Percentiles rank a stretch among this genome's conserved stretches.
Conservation (phyloP, 2,888 invertebrate species). For the Neoitamus cyanurus region DNA sequence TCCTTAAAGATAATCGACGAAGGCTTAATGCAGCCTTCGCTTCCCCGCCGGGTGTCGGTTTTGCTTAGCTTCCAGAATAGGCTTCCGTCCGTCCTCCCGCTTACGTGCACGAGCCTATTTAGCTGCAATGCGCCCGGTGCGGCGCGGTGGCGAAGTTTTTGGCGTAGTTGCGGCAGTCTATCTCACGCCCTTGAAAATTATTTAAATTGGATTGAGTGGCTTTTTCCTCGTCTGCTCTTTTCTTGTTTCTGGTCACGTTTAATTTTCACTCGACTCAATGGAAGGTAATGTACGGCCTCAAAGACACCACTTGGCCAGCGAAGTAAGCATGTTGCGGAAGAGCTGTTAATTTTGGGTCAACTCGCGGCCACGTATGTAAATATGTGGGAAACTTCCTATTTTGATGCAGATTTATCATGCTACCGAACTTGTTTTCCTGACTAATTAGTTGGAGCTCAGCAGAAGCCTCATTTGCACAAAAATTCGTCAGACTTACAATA, state of each 20-base stretch:
- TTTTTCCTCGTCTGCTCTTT: not conserved
- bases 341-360: not conserved
- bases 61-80: not conserved
- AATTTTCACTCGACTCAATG: conserved; percentile 17
- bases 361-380: not conserved
- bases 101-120: not conserved
- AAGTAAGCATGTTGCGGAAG: not conserved
- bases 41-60: not conserved
- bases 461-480: not conserved
- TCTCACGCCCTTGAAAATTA: conserved; percentile 21
- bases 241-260: conserved; percentile 31
- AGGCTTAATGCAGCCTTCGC: not conserved
- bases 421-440: not conserved
- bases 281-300: not conserved
- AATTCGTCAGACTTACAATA: not conserved
- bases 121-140: conserved; percentile 2
- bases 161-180: conserved; percentile 3
- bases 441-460: not conserved
- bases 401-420: not conserved
- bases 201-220: conserved; percentile 19
- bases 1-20: not conserved
- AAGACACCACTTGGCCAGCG: not conserved
- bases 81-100: not conserved
- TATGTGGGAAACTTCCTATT: not conserved
- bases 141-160: not conserved